Percentiles rank a stretch among this genome's conserved stretches.
Evolutionary conservation across 1,140 invertebrate species (phyloP).

Genomic region (Patella vulgata): DNA sequence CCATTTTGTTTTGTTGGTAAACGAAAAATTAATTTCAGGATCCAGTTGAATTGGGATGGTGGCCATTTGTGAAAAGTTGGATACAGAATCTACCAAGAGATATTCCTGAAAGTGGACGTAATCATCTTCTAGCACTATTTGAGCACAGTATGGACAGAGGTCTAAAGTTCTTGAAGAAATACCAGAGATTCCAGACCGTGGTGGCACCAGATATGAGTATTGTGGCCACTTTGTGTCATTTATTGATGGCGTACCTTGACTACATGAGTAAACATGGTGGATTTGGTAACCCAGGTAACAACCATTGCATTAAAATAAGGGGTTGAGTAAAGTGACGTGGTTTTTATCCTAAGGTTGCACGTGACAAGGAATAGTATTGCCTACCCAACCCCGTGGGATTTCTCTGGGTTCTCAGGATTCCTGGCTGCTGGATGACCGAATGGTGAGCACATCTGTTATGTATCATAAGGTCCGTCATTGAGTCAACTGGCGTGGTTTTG

Average conservation of each 20-base stretch:
- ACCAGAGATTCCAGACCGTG: slow-evolving; percentile 49
- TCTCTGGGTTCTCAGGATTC: no score
- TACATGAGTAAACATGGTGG: slow-evolving; percentile 61
- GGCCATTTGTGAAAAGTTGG: slow-evolving; percentile 65
- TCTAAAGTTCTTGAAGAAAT: slow-evolving; percentile 67
- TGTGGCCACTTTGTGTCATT: slow-evolving; percentile 58
- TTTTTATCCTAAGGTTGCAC: neutral
- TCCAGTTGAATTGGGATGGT: slow-evolving; percentile 64
- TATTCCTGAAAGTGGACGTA: slow-evolving; percentile 60
- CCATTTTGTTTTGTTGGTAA: no score
- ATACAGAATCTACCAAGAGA: slow-evolving; percentile 54
- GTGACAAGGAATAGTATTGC: no score
- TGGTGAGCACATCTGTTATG: neutral
- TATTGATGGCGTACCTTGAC: slow-evolving; percentile 59
- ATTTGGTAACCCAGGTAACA: slow-evolving; percentile 58
- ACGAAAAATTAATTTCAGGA: no score
- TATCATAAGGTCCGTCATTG: no score
- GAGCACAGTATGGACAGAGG: slow-evolving; percentile 73
- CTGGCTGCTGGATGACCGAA: neutral
- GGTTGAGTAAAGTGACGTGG: no score
- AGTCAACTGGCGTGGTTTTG: no score
- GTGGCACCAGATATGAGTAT: slow-evolving; percentile 53
- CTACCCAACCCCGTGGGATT: no score
- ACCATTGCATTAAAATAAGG: no score
- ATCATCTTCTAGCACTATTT: slow-evolving; percentile 73